Evolutionary conservation across 2,113 vertebrate genomes (phyloP).

Genomic region (Prinia subflava): DNA sequence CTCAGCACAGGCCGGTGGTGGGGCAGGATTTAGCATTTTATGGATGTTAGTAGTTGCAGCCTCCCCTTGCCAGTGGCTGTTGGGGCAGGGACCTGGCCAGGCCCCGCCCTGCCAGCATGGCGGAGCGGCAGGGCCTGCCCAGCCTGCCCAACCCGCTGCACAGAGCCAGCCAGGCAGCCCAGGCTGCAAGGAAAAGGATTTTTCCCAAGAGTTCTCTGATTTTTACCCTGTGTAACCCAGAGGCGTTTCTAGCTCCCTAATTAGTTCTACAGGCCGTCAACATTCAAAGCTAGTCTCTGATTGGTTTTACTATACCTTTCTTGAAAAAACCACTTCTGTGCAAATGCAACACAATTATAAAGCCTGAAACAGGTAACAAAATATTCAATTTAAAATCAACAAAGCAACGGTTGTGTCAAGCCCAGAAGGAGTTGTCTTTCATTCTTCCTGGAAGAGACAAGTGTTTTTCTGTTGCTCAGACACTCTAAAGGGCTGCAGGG

Average conservation of each 20-base stretch:
- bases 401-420: not conserved
- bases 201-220: not conserved
- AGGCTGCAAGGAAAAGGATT: not conserved
- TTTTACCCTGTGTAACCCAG: not conserved
- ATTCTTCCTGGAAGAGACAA: not conserved
- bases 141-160: not conserved
- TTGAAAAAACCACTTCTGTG: not conserved
- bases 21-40: not conserved
- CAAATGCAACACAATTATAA: not conserved
- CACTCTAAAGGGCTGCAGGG: not conserved
- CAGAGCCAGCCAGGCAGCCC: not conserved
- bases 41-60: not conserved
- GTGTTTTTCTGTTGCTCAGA: not conserved
- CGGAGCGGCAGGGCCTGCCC: too few relatives aligned
- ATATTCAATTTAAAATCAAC: not conserved
- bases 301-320: not conserved
- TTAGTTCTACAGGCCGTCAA: not conserved
- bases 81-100: not conserved
- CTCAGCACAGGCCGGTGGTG: not conserved
- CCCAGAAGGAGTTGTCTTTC: not conserved
- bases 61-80: too few relatives aligned
- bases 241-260: not conserved
- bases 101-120: too few relatives aligned
- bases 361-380: not conserved
- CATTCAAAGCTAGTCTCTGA: not conserved